Evolutionary conservation across 1,140 invertebrate species (phyloP).

Genomic region (Harlomillsia oculata): DNA sequence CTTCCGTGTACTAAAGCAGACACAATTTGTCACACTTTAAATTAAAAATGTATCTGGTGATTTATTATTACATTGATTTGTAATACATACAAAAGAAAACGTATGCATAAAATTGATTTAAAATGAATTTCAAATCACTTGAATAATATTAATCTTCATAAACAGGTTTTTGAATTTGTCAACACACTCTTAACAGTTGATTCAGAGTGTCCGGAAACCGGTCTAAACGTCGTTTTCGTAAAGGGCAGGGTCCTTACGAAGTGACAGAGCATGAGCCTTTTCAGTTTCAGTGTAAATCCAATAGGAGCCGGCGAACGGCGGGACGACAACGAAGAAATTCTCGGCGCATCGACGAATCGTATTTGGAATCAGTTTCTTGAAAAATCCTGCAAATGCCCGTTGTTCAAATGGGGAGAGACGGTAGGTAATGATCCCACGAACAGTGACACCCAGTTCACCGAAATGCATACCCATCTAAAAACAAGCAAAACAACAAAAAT

Average conservation of each 20-base stretch:
- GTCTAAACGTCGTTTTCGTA: constrained; percentile 70
- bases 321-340: constrained; percentile 56
- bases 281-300: constrained; percentile 64
- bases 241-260: constrained; percentile 76
- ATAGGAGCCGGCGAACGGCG: constrained; percentile 62
- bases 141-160: too few relatives aligned
- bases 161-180: too few relatives aligned
- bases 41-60: too few relatives aligned
- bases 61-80: too few relatives aligned
- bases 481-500: too few relatives aligned
- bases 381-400: constrained; percentile 64
- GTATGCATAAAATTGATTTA: too few relatives aligned
- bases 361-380: constrained; percentile 68
- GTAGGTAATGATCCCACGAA: constrained; percentile 71
- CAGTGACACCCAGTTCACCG: constrained; percentile 61
- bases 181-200: too few relatives aligned
- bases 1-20: too few relatives aligned
- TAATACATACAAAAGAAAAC: too few relatives aligned
- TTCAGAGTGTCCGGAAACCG: too few relatives aligned
- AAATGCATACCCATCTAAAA: constrained; percentile 52
- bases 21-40: too few relatives aligned
- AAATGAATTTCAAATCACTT: too few relatives aligned
- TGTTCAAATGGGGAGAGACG: constrained; percentile 80
- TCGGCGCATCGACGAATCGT: constrained; percentile 56
- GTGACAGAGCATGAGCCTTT: constrained; percentile 51